Evolutionary conservation across 1,140 invertebrate species (phyloP).

Genomic region (Procambarus clarkii): DNA sequence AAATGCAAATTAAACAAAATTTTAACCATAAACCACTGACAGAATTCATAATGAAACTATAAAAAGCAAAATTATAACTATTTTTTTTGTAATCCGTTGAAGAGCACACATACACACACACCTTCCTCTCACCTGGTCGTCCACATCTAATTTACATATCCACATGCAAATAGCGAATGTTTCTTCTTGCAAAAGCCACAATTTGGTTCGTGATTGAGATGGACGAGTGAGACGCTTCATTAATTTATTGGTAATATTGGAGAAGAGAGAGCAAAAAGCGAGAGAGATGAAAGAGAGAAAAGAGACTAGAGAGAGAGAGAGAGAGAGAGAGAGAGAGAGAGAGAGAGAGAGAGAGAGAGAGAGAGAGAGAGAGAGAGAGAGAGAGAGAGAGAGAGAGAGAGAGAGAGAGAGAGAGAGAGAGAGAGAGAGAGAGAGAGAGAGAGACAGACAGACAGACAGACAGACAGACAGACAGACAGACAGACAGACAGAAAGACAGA

Average conservation of each 20-base stretch:
- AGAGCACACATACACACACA: too few species aligned
- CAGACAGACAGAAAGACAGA: background rate
- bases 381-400: background rate
- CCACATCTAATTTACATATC: background rate
- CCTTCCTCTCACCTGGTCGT: background rate
- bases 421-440: background rate
- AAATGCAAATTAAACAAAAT: background rate
- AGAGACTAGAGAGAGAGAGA: background rate
- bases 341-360: background rate
- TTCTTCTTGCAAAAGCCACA: constrained; percentile 2
- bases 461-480: background rate
- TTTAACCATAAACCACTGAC: background rate
- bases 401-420: background rate
- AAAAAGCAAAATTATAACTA: background rate
- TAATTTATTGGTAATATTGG: too few species aligned
- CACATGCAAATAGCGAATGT: background rate
- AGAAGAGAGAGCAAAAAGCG: background rate
- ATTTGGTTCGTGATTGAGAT: background rate
- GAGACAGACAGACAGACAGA: background rate
- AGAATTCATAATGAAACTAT: background rate
- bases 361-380: background rate
- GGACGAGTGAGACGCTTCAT: background rate
- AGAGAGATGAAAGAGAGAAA: background rate
- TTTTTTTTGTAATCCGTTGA: background rate
- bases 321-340: background rate